Evolutionary conservation across 1,140 invertebrate genomes (phyloP).

Genomic region (Drosophila arawakana): DNA sequence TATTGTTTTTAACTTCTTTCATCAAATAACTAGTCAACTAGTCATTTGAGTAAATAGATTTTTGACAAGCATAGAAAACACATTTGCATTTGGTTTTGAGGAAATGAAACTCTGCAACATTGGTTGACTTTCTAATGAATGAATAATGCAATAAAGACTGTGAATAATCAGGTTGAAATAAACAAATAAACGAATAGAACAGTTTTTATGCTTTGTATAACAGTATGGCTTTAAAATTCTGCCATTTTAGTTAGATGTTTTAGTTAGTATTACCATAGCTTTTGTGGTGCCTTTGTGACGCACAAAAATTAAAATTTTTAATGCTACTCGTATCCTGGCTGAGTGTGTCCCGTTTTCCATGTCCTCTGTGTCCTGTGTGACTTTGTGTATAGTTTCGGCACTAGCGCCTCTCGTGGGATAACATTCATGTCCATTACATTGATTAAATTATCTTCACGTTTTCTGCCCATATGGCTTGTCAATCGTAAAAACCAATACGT

Average conservation of each 20-base stretch:
- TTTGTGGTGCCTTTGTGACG: constrained; percentile 22
- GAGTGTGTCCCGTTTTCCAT: neutral
- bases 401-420: constrained; percentile 17
- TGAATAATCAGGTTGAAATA: neutral
- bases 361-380: constrained; percentile 14
- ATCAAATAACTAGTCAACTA: constrained; percentile 36
- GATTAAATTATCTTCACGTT: constrained; percentile 71
- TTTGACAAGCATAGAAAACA: constrained; percentile 32
- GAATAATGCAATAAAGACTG: neutral
- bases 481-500: constrained; percentile 78
- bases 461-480: constrained; percentile 46
- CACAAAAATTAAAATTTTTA: constrained; percentile 25
- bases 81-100: no score
- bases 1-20: constrained; percentile 34
- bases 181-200: neutral
- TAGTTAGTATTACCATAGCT: constrained; percentile 10
- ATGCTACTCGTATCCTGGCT: constrained; percentile 11
- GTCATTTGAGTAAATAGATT: constrained; percentile 50
- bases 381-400: constrained; percentile 17
- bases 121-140: no score
- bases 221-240: constrained; percentile 1
- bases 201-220: neutral
- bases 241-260: constrained; percentile 7
- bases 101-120: no score
- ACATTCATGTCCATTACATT: constrained; percentile 66